Evolutionary conservation across 2,113 vertebrate species (phyloP).

Genomic region (Machaerirhynchus nigripectus): DNA sequence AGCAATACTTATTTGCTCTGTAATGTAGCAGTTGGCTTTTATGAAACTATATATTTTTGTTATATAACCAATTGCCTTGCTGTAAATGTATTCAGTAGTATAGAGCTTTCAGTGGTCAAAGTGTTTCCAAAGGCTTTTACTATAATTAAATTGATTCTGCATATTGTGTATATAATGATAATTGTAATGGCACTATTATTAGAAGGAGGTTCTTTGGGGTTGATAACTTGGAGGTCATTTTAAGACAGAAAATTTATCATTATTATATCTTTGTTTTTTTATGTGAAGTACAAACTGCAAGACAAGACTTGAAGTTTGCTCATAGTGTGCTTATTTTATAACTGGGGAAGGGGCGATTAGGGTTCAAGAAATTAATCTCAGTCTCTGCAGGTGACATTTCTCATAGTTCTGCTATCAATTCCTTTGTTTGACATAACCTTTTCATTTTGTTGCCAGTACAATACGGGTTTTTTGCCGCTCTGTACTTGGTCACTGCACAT

Average conservation of each 20-base stretch:
- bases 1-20: background rate
- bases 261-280: background rate
- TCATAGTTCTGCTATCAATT: slow-evolving; percentile 21
- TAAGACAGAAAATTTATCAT: background rate
- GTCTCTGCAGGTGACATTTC: slow-evolving; percentile 11
- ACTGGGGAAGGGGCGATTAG: background rate
- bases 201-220: background rate
- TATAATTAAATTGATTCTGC: background rate
- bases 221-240: background rate
- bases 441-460: background rate
- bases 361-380: slow-evolving; percentile 30
- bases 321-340: background rate
- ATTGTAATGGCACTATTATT: background rate
- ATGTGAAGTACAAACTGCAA: background rate
- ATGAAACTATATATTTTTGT: slow-evolving; percentile 2
- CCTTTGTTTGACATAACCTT: slow-evolving; percentile 20
- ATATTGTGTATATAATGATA: background rate
- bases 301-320: background rate
- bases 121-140: background rate
- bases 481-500: background rate
- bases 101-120: background rate
- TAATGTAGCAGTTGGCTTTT: background rate
- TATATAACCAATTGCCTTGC: background rate
- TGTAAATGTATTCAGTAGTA: background rate
- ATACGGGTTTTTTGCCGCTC: background rate